These are phyloP conservation scores for Caiman crocodilus DNA, from an alignment of 2,797 vertebrate species.

Conservation along the genomic window DNA sequence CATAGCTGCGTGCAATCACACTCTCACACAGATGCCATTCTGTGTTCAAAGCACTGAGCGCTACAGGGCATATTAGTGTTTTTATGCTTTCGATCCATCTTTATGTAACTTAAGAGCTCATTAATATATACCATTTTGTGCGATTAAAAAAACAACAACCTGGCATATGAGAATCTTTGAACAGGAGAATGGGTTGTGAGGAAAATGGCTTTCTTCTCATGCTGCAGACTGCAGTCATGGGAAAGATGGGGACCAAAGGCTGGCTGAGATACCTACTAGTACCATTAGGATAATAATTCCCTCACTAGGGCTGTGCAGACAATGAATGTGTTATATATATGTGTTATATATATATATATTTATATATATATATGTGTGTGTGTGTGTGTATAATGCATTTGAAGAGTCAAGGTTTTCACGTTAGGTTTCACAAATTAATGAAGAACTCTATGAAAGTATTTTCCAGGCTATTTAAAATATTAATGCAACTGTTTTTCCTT, in stretches of 20 bases:
- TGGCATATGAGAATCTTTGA: conserved; percentile 51
- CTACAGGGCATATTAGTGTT: conserved; percentile 59
- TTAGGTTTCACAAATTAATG: not conserved
- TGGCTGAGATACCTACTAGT: conserved; percentile 20
- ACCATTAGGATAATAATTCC: not conserved
- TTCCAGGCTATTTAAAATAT: conserved; percentile 1
- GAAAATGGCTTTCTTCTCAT: conserved; percentile 44
- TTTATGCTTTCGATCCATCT: conserved; percentile 62
- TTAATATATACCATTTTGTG: conserved; percentile 73
- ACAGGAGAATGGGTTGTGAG: conserved; percentile 45
- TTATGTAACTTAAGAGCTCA: conserved; percentile 68
- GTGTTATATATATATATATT: not conserved
- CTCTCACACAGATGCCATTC: conserved; percentile 60
- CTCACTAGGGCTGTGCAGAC: not conserved
- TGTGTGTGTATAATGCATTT: not conserved
- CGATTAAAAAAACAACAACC: conserved; percentile 65
- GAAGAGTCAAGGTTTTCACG: conserved; percentile 12
- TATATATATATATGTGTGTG: not conserved
- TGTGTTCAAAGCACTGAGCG: conserved; percentile 57
- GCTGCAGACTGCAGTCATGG: conserved; percentile 22
- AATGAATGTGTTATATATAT: not conserved
- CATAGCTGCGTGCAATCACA: conserved; percentile 52
- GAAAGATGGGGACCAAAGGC: not conserved
- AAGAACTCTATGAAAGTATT: not conserved
- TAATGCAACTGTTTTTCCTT: not conserved